Base-by-base conservation (phyloP, 2,113 vertebrate species). In the Malurus elegans region DNA sequence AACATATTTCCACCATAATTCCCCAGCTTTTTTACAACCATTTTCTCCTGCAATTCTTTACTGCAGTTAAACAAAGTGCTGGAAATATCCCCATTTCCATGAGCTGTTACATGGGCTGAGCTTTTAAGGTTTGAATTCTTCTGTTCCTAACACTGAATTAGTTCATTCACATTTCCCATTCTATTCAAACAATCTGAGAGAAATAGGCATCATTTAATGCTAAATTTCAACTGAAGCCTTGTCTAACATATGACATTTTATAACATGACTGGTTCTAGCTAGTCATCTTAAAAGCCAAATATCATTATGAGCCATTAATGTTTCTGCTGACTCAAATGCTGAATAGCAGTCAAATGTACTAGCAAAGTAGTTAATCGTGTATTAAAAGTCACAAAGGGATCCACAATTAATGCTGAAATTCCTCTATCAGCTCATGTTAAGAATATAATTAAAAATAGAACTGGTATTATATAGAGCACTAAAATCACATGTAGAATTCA, bases 301-400 rank as follows among this genome's bases (percentile, higher is more conserved):
- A 48, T 47, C 31, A 61, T 79, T 69, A 90, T 31, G 79, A 93
- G 70, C 54, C 51, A 64, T 57, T 84, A 40, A 47, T 86, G 80
- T 57, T 94, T 95, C 72, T 92, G 90, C 65, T 92, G 73, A 90
- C 19, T 93, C 73, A 88, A 50, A 66, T 69, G 60, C 47, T 89
- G 85, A 82, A 79, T 62, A 90, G 45, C 25, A 48, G 40, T 53
- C 24, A 89, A 76, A 72, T 17, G 8, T 21, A 88, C 36, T 28
- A 74, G 73, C 34, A 60, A 70, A 92, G 51, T 31, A 71, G 29
- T 71, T 86, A 83, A 84, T 72, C 36, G 60, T 32, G 17, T 73
- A 83, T 67, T 74, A 89, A 69, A 72, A 93, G 34, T 72, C 53
- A 79, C 38, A 90, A 91, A 82, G 9, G 8, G 73, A 72, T 51